Conservation (phyloP, 2,888 invertebrate genomes). For the Sycophila texana region DNA sequence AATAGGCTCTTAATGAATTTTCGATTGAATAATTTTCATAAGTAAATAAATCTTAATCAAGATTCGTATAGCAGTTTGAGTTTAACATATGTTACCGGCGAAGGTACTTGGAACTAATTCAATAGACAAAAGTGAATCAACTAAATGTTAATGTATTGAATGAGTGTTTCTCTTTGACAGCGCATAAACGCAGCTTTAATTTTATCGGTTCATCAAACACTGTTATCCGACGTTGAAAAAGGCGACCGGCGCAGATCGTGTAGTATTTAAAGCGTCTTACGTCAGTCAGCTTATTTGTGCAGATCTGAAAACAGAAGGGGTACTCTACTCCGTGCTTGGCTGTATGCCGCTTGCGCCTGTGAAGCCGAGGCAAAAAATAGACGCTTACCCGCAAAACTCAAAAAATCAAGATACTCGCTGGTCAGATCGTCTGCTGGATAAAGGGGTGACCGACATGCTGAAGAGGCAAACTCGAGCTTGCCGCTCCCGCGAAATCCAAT, state of each 20-base stretch:
- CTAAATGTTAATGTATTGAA: too few relatives aligned
- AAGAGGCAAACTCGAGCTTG: neutral
- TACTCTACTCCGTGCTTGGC: too few relatives aligned
- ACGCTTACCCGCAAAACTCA: neutral
- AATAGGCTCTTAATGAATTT: too few relatives aligned
- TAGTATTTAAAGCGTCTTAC: slow-evolving; percentile 3
- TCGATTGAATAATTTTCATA: too few relatives aligned
- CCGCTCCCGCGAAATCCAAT: neutral
- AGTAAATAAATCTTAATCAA: too few relatives aligned
- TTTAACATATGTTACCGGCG: too few relatives aligned
- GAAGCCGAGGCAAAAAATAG: neutral
- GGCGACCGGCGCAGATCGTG: neutral
- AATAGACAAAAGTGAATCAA: too few relatives aligned
- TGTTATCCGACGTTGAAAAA: too few relatives aligned
- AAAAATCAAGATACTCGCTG: slow-evolving; percentile 14
- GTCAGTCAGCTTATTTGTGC: slow-evolving; percentile 21
- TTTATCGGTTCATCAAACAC: neutral
- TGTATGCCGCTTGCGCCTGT: too few relatives aligned
- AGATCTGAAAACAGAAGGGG: too few relatives aligned
- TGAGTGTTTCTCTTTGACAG: neutral
- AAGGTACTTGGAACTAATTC: too few relatives aligned
- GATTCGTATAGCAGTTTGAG: too few relatives aligned
- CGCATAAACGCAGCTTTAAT: neutral
- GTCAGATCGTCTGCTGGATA: neutral
- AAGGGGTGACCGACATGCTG: neutral